Base-by-base conservation (phyloP, 1,140 invertebrate species). In the Probaryconus sp. region DNA sequence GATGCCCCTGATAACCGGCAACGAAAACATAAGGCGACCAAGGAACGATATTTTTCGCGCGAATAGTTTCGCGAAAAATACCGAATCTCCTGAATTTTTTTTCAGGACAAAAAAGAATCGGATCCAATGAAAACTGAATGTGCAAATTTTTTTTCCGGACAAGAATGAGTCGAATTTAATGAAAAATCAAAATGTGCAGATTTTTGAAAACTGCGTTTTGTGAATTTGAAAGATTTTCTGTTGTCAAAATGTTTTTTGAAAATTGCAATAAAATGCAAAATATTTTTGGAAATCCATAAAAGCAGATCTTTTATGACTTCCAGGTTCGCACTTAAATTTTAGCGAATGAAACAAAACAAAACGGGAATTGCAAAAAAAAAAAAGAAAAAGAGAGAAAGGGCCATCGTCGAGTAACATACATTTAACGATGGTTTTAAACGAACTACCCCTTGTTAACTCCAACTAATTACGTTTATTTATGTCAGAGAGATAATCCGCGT, bases 1-100 rank as follows among this genome's bases (percentile, higher is more conserved):
- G 47, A 69, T 69, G 47, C 10, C 47, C 28, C 33, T 48, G 55
- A 61, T 70, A 70, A 61, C 20, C 38, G 48, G 37, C 9, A 20
- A 1, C 5, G n/a, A 14, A 51, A n/a, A 53, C 45, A 30, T 38
- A 48, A 18, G 24, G n/a, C 5, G 20, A 18, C 17, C 16, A 1
- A 20, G 17, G 37, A 28, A 45, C 38, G 10, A 37, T 47, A 63
- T 40, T 30, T 47, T 13, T 45, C 5, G 14, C 5, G 10, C n/a
- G 9, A 51, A 26, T 14, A n/a, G 7, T 31, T 31, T 10, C 21
- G 21, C 21, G 21, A 24, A 24, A 2, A 11, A 14, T 35, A 4
- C 10, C 11, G 6, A 10, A 6, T 35, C 7, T 3, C 11, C 11
- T n/a, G 10, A 30, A 9, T 30, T 30, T 24, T n/a, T n/a, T n/a